Base-by-base conservation (phyloP, 2,797 vertebrate genomes). In the Chelon auratus region DNA sequence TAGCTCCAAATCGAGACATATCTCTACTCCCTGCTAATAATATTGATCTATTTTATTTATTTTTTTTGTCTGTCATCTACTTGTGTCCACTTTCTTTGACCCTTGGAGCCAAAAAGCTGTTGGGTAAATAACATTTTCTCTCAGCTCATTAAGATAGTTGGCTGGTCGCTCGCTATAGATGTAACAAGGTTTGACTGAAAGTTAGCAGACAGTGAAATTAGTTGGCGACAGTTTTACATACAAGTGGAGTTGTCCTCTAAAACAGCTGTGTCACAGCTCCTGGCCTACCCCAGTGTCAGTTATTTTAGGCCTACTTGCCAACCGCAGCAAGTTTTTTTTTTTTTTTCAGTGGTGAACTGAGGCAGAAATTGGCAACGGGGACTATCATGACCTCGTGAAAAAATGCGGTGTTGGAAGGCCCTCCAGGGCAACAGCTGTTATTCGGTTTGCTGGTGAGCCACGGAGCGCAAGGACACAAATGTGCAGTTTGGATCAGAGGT, bases 201-300 rank as follows among this genome's bases (percentile, higher is more conserved):
- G 77, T 86, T 89, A 87, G 33, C 86, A 86, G 90, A 90, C 88
- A 91, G 85, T 91, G 87, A 92, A 93, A 91, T 91, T 50, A 90
- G 83, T 87, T 92, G 88, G 82, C 86, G 55, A 13, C 68, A 77
- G 77, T 53, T 86, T 81, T 77, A 83, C 72, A 67, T 83, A 52
- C 69, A 84, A 81, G 85, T 89, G 54, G 76, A 77, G 75, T 72
- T 75, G 85, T 90, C 92, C 90, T 92, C 83, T 86, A 91, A 90
- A 93, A 91, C 86, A 90, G 88, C 92, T 92, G 89, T 90, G 89
- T 91, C 91, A 91, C 86, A 90, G 83, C 83, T 87, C 67, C 67
- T 82, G 81, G 77, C 86, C 83, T 84, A 52, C 76, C 43, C 84
- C 74, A 62, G 65, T 83, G 87, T 89, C 87, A 83, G 87, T 89